phyloP scores from a whole-genome alignment of 2,797 vertebrate species.

The Euphonia xanthogaster region DNA sequence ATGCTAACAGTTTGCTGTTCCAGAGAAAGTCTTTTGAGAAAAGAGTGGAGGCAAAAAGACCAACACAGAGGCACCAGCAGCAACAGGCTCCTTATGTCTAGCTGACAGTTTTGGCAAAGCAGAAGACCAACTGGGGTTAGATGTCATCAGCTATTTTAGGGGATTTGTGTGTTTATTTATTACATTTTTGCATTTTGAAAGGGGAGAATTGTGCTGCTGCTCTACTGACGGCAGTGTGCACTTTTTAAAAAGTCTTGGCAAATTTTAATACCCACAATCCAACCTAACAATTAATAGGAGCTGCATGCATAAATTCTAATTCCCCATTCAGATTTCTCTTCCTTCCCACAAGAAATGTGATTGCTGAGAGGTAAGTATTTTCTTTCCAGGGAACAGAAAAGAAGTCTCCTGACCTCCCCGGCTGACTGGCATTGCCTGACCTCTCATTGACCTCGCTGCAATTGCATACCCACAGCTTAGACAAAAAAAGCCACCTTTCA shows the following conservation, averaged over 20 bases:
- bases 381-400: neutral
- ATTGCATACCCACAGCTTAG: slow-evolving; percentile 11
- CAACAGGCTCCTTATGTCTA: slow-evolving; percentile 1
- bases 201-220: neutral
- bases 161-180: slow-evolving; percentile 8
- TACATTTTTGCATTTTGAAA: slow-evolving; percentile 21
- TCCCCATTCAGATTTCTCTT: neutral
- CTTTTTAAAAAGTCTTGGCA: neutral
- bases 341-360: slow-evolving; percentile 5
- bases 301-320: neutral
- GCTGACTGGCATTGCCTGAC: slow-evolving; percentile 35
- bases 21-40: slow-evolving; percentile 46
- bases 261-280: neutral
- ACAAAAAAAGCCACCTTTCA: slow-evolving; percentile 28
- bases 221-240: neutral
- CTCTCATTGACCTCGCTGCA: neutral
- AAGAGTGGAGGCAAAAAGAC: slow-evolving; percentile 1
- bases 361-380: slow-evolving; percentile 26
- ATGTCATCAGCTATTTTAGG: slow-evolving; percentile 25
- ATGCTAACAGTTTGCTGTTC: slow-evolving; percentile 19
- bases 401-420: neutral
- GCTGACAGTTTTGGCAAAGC: slow-evolving; percentile 29
- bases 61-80: neutral
- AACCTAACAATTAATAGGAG: slow-evolving; percentile 28
- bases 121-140: slow-evolving; percentile 3